Base-by-base conservation (phyloP, 1,140 invertebrate species). In the Cepaea nemoralis region DNA sequence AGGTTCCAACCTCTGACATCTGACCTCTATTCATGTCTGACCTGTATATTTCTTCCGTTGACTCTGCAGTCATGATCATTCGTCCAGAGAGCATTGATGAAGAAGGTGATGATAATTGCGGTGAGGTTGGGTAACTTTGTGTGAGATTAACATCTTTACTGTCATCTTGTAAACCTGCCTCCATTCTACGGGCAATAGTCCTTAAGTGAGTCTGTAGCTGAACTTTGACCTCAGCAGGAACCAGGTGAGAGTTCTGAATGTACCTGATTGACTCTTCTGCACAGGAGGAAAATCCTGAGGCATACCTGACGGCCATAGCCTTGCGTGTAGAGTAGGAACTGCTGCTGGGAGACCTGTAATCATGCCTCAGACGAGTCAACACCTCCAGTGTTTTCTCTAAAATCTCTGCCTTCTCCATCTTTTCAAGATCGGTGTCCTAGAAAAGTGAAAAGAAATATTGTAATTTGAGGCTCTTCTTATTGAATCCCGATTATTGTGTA, bases 351-450 rank as follows among this genome's bases (percentile, higher is more conserved):
- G 83, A 73, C 39, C 16, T 48, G 39, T 40, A 40, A 35, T 73
- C 70, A 33, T 59, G 66, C 12, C 81, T 40, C 16, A 82, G 19
- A 27, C 67, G 63, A 16, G 74, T 77, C 45, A 82, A 39, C 35
- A 77, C 75, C 35, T 82, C 75, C 24, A 82, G 33, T 6, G 81
- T 82, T 27, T 77, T 77, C 40, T 82, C 81, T 22, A 82, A 63
- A 24, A 82, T 82, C 45, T 82, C 81, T 19, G 81, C 81, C 45
- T 82, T 82, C 55, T 82, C 81, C 81, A 82, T 82, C 45, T 82
- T 82, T 12, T 77, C 75, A 3, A 71, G 39, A 63, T 82, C 75
- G 14, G 81, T 48, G 14, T 82, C 81, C 81, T 82, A 40, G 24
- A 35, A 40, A 45, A 74, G 59, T 48, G 14, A 22, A 31, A 74